Evolutionary conservation across 1,140 invertebrate species (phyloP), one percentile per base, ranked within the genome.

Genomic region (Melanaphis sacchari): DNA sequence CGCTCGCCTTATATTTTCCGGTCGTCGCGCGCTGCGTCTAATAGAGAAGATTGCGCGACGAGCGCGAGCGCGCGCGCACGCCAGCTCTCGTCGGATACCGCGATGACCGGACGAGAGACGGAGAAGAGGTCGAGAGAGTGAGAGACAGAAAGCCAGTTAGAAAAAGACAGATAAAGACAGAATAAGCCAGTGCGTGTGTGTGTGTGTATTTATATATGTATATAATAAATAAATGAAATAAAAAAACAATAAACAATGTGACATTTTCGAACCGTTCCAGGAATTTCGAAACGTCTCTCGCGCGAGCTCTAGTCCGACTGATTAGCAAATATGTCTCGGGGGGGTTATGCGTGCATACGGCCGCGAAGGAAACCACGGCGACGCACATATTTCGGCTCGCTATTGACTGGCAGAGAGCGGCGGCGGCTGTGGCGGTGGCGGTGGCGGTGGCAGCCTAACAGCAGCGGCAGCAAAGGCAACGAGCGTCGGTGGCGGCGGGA

Each of bases 211-310:
- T 54, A 26, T 36, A 52, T 49, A 52, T 36, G 38, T 38, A 89
- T 38, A 52, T 46, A 92, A 92, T 43, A 82, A 43, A 82, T 43
- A 40, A 91, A 81, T 46, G 3, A 49, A 41, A 76, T 81, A 76
- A 81, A 81, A 93, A 84, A 41, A 49, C 91, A 85, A 85, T 93
- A 93, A 93, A 93, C 91, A 93, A 93, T 93, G 91, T 93, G 91
- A 93, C 91, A 31, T 93, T 93, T 93, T 93, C 91, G 43, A 92
- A 92, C 59, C 91, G 91, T 93, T 85, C 81, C 46, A 85, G 81
- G 91, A 93, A 93, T 93, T 93, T 93, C 91, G 38, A 93, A 93
- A 93, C 91, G 91, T 93, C 90, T 91, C 46, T 46, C 91, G 76
- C 46, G 43, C 38, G 36, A 52, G 46, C 49, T 90, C 88, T 52